Evolutionary conservation across 2,113 vertebrate genomes (phyloP).

Genomic region (Chlorocebus sabaeus): DNA sequence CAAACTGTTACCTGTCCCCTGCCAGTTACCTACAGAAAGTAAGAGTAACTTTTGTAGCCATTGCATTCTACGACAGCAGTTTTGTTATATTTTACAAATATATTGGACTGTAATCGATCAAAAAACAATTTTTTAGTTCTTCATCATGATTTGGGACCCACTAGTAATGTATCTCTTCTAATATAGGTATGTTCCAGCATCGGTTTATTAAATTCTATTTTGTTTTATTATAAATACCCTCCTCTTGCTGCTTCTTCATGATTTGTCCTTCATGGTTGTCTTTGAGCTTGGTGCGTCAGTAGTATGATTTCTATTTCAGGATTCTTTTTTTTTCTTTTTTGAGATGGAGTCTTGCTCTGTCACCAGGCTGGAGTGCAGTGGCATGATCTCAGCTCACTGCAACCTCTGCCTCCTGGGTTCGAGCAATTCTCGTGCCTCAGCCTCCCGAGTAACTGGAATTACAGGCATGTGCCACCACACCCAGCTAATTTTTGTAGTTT

Average conservation of each 20-base stretch:
- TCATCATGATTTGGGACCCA: not conserved
- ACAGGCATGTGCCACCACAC: no score
- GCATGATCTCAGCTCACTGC: no score
- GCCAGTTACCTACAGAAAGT: not conserved
- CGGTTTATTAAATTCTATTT: not conserved
- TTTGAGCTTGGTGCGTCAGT: not conserved
- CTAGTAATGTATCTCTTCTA: not conserved
- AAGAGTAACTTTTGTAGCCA: not conserved
- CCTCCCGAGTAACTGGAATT: no score
- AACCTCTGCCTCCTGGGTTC: no score
- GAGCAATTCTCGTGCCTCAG: no score
- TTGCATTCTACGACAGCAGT: not conserved
- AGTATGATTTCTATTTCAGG: not conserved
- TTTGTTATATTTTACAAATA: not conserved
- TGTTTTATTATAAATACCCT: conserved; percentile 7
- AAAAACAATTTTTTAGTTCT: not conserved
- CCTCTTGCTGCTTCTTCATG: not conserved
- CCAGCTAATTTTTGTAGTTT: no score
- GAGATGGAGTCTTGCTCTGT: no score
- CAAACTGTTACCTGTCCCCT: not conserved
- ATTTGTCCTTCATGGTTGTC: not conserved
- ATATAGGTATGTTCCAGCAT: not conserved
- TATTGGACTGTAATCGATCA: not conserved
- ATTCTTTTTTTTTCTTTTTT: not conserved
- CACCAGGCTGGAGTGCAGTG: no score